These are phyloP conservation scores for Sphenopsis melanotis DNA, from an alignment of 2,797 vertebrate species.

Conservation along the genomic window DNA sequence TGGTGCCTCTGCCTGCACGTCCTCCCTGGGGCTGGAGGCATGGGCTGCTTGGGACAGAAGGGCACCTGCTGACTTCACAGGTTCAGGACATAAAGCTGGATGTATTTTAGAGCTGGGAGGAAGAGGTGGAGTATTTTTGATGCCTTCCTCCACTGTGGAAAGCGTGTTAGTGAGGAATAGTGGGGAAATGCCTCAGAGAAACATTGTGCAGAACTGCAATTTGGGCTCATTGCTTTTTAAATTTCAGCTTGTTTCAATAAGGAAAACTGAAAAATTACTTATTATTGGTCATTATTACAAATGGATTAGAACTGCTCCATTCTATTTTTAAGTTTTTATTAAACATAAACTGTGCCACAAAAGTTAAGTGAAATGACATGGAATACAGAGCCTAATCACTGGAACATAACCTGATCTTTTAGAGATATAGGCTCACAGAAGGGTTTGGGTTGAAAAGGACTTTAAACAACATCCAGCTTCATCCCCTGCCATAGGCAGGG, in stretches of 20 bases:
- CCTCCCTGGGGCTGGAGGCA: neutral
- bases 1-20: neutral
- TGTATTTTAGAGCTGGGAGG: neutral
- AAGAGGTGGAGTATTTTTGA: neutral
- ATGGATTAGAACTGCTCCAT: neutral
- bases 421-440: neutral
- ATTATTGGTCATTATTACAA: neutral
- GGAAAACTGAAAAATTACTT: neutral
- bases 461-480: neutral
- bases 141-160: neutral
- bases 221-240: neutral
- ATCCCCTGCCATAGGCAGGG: neutral
- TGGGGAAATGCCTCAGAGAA: neutral
- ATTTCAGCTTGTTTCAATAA: neutral
- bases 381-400: neutral
- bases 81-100: neutral
- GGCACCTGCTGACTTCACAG: neutral
- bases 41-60: neutral
- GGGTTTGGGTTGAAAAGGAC: neutral
- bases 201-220: rapidly evolving
- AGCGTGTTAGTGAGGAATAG: rapidly evolving
- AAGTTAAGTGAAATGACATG: neutral
- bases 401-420: neutral
- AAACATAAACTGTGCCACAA: neutral
- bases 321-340: neutral